Percentiles rank a stretch among this genome's conserved stretches.
These are phyloP conservation scores for Lepidonotus clava DNA, from an alignment of 2,888 invertebrate genomes.

Conservation along the genomic window DNA sequence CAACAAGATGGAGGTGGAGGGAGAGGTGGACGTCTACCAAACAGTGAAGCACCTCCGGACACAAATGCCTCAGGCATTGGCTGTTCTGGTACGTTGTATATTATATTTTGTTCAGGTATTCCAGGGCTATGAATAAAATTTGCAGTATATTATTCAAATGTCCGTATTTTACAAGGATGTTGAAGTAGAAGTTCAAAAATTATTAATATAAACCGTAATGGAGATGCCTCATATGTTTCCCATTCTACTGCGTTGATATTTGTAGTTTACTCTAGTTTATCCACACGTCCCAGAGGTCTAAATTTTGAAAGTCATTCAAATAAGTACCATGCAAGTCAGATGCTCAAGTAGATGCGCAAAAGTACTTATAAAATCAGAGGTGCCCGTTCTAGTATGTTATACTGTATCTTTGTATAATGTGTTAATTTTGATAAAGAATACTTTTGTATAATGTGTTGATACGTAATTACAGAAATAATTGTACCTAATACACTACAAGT, in stretches of 20 bases:
- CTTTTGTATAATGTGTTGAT: too few species aligned
- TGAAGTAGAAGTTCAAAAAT: background rate
- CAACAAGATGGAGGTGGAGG: slow-evolving; percentile 94
- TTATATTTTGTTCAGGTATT: background rate
- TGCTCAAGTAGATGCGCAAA: too few species aligned
- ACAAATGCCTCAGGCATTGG: background rate
- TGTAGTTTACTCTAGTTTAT: background rate
- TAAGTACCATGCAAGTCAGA: too few species aligned
- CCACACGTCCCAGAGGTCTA: too few species aligned
- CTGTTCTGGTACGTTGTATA: background rate
- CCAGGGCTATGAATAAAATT: background rate
- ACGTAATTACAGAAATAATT: too few species aligned
- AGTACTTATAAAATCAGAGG: too few species aligned
- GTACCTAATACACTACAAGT: too few species aligned
- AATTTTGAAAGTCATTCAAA: too few species aligned
- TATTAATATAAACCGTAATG: background rate
- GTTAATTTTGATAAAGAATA: too few species aligned
- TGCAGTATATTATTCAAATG: background rate
- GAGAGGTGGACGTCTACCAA: slow-evolving; percentile 36
- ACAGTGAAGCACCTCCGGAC: background rate
- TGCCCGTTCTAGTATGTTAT: too few species aligned
- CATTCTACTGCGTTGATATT: background rate
- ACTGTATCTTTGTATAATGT: too few species aligned
- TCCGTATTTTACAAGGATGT: background rate
- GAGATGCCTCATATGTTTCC: background rate